These are phyloP conservation scores for Orthosia cruda DNA, from an alignment of 2,888 invertebrate genomes.

Conservation along the genomic window DNA sequence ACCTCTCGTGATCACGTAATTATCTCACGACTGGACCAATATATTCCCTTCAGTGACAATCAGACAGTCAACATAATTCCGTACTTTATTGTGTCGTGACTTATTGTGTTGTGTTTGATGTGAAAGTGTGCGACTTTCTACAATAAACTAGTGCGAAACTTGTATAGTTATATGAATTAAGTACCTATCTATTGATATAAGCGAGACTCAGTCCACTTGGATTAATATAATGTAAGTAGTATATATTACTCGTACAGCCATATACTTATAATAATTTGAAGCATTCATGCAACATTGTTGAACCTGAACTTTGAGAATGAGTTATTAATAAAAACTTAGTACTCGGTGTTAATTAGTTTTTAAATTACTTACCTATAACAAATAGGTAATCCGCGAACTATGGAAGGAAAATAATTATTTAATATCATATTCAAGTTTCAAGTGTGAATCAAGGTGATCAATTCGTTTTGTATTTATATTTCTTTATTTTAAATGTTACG, in stretches of 20 bases:
- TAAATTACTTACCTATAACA: not conserved
- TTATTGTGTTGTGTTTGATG: constrained; percentile 70
- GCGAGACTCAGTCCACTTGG: constrained; percentile 41
- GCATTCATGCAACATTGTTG: not conserved
- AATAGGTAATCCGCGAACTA: not conserved
- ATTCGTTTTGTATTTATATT: not conserved
- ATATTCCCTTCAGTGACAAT: constrained; percentile 73
- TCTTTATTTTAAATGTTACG: not conserved
- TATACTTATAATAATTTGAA: not conserved
- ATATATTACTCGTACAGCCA: not conserved
- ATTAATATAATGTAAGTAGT: constrained; percentile 60
- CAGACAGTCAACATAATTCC: constrained; percentile 60
- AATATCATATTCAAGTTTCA: not conserved
- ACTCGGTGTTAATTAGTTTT: not conserved
- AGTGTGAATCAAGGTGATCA: constrained; percentile 18
- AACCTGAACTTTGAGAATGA: not conserved
- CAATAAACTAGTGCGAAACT: constrained; percentile 70
- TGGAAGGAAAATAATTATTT: not conserved
- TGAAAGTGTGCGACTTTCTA: constrained; percentile 85
- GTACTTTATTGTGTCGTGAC: constrained; percentile 62
- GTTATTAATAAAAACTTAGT: not conserved
- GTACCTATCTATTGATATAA: constrained; percentile 63
- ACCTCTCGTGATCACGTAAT: constrained; percentile 44
- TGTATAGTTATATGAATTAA: constrained; percentile 66
- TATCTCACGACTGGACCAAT: constrained; percentile 49